phyloP scores from a whole-genome alignment of 1,140 invertebrate species.

The Bombus confusus region DNA sequence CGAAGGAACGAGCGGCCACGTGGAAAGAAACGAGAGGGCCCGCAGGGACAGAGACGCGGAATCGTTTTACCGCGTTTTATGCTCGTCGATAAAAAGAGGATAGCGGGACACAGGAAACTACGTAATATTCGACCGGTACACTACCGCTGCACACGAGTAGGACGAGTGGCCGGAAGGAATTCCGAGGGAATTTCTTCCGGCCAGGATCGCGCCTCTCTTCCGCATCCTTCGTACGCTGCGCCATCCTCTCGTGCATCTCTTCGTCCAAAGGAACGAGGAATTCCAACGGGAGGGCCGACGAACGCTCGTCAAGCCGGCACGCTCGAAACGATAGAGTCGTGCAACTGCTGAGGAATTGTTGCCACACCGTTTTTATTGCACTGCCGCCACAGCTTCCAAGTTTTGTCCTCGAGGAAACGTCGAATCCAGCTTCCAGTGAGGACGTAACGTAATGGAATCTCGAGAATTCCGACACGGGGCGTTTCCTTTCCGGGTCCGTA shows the following conservation, averaged over 20 bases:
- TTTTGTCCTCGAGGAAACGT: not conserved
- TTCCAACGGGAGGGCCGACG: not conserved
- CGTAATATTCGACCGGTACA: conserved; percentile 39
- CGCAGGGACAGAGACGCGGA: not conserved
- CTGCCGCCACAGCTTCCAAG: not conserved
- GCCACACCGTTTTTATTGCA: conserved; percentile 21
- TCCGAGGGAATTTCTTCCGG: conserved; percentile 37
- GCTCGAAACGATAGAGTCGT: conserved; percentile 37
- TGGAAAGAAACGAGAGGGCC: not conserved
- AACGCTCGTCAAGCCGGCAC: not conserved
- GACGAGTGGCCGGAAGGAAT: conserved; percentile 44
- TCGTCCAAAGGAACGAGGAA: conserved; percentile 3
- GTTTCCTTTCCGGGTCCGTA: not conserved
- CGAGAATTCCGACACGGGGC: not conserved
- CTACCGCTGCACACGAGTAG: not conserved
- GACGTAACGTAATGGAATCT: conserved; percentile 10
- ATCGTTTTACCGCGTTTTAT: conserved; percentile 38
- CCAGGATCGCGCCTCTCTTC: conserved; percentile 6
- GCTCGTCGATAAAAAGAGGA: conserved; percentile 34
- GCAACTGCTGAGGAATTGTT: conserved; percentile 32
- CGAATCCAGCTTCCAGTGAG: not conserved
- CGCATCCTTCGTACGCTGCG: not conserved
- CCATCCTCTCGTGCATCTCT: too few species aligned
- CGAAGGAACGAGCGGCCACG: not conserved
- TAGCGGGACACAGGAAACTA: not conserved